A percentile compares a stretch with the other conserved stretches of the same genome.
Conservation (phyloP, 2,113 vertebrate genomes). For the Otocyon megalotis region DNA sequence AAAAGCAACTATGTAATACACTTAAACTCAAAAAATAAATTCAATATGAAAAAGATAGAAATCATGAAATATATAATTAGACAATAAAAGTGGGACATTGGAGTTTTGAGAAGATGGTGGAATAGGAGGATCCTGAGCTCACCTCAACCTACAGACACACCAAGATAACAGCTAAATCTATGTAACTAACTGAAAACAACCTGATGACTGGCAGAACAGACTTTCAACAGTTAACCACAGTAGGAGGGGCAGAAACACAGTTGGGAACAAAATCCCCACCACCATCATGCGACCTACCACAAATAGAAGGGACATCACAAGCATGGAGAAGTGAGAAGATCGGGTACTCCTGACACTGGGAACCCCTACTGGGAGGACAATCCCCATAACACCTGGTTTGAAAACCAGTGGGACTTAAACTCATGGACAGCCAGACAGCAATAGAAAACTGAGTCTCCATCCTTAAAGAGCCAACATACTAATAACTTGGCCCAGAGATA, state of each 20-base stretch:
- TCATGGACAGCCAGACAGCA: background rate
- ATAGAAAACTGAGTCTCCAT: background rate
- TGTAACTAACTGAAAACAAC: background rate
- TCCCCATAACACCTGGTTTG: background rate
- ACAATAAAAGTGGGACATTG: background rate
- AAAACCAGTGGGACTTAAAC: background rate
- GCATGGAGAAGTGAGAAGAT: background rate
- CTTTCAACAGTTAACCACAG: background rate
- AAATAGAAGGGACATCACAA: background rate
- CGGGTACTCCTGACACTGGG: background rate
- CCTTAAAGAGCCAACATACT: background rate
- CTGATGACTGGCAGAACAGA: background rate
- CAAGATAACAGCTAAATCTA: background rate
- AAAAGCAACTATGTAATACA: background rate
- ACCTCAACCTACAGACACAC: background rate
- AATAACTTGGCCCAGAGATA: background rate
- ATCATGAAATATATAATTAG: slow-evolving; percentile 20
- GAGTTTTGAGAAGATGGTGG: background rate
- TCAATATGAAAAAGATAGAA: slow-evolving; percentile 27
- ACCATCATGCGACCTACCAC: background rate
- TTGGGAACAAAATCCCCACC: background rate
- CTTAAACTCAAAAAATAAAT: background rate
- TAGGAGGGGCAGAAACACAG: background rate
- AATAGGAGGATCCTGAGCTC: background rate
- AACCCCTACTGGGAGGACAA: background rate